Conservation (phyloP, 2,888 invertebrate species). For the Oxycera nigricornis region DNA sequence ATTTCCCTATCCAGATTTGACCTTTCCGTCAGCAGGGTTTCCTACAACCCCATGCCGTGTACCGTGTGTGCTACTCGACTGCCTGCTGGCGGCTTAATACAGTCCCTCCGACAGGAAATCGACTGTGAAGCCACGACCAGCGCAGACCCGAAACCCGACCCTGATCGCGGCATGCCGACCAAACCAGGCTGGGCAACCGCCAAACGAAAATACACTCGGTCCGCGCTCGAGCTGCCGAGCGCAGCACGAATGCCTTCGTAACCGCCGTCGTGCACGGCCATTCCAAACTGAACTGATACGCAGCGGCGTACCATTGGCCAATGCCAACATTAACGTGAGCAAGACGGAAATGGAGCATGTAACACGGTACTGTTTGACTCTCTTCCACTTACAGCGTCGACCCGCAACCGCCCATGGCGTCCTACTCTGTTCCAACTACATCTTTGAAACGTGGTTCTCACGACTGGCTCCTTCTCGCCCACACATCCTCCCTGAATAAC, state of each 20-base stretch:
- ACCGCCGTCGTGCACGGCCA: constrained; percentile 1
- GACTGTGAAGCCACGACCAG: constrained; percentile 30
- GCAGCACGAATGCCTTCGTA: neutral
- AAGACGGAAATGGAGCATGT: neutral
- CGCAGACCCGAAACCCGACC: constrained; percentile 30
- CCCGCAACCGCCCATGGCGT: neutral
- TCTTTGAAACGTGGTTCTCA: neutral
- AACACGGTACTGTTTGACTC: neutral
- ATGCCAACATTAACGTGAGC: neutral
- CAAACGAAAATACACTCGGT: neutral
- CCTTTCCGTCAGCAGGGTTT: constrained; percentile 49
- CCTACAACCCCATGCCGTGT: constrained; percentile 46
- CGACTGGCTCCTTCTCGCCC: neutral
- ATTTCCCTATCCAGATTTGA: constrained; percentile 53
- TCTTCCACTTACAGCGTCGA: neutral
- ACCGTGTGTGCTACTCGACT: constrained; percentile 42
- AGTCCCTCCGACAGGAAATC: constrained; percentile 33
- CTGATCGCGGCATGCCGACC: constrained; percentile 13
- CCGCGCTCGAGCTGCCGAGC: constrained; percentile 3
- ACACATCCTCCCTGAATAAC: neutral
- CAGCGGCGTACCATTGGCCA: constrained; percentile 1
- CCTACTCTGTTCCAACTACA: neutral
- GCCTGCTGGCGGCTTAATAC: constrained; percentile 38
- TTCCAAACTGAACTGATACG: neutral
- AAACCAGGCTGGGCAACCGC: constrained; percentile 23